phyloP scores from a whole-genome alignment of 2,888 invertebrate genomes.

The Mythimna albipuncta region DNA sequence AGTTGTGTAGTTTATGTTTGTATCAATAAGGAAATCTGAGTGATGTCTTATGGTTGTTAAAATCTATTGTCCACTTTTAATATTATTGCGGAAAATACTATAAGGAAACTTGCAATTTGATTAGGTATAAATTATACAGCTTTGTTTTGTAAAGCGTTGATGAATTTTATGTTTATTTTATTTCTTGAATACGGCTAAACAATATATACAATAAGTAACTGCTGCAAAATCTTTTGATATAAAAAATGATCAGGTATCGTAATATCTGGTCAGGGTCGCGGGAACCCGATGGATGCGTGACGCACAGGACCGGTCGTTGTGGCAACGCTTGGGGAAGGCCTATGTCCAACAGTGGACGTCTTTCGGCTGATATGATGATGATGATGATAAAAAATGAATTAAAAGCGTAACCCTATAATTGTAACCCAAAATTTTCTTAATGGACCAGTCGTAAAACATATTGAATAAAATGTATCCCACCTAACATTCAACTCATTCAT shows the following conservation, averaged over 20 bases:
- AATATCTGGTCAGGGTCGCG: no score
- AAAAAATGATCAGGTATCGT: no score
- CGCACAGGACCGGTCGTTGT: no score
- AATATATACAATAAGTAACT: neutral
- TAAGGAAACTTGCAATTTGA: constrained; percentile 24
- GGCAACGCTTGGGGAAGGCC: no score
- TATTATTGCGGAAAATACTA: constrained; percentile 30
- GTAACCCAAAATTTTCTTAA: constrained; percentile 12
- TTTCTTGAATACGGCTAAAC: neutral
- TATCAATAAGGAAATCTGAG: constrained; percentile 31
- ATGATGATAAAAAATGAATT: neutral
- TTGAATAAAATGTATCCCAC: constrained; percentile 25
- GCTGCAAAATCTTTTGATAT: neutral
- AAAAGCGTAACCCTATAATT: no score
- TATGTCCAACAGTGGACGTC: no score
- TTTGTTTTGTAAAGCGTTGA: constrained; percentile 3
- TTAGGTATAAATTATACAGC: constrained; percentile 1
- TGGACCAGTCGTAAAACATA: constrained; percentile 13
- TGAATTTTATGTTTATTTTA: neutral
- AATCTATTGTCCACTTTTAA: constrained; percentile 15
- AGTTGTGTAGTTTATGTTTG: neutral
- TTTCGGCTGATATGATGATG: no score
- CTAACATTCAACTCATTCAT: constrained; percentile 59
- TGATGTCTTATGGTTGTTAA: constrained; percentile 10
- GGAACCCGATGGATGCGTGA: no score